Evolutionary conservation across 2,797 vertebrate species (phyloP).

Genomic region (Clarias laeviceps): DNA sequence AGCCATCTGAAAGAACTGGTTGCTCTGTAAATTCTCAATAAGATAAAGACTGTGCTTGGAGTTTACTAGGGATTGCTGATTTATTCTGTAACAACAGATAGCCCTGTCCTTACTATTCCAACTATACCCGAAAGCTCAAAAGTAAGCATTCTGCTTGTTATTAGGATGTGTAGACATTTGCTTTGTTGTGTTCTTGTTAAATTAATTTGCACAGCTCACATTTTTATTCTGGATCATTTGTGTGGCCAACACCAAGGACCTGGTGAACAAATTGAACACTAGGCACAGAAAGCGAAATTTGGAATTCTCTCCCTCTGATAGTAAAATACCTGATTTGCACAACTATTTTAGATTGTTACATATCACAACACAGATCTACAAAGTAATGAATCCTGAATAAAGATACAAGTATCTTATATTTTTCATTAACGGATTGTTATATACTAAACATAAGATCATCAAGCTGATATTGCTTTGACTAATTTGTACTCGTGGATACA

Average conservation of each 20-base stretch:
- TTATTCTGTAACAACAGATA: conserved; percentile 66
- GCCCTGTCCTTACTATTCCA: conserved; percentile 58
- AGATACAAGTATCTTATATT: background rate
- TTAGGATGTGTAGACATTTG: conserved; percentile 72
- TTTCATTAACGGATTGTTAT: background rate
- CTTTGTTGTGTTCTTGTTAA: conserved; percentile 71
- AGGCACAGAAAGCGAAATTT: conserved; percentile 57
- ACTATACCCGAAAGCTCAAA: conserved; percentile 52
- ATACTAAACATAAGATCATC: no score
- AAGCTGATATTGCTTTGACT: background rate
- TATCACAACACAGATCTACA: background rate
- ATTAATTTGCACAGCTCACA: conserved; percentile 67
- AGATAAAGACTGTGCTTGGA: conserved; percentile 42
- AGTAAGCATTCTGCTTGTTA: conserved; percentile 57
- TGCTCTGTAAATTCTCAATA: conserved; percentile 33
- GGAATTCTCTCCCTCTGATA: conserved; percentile 54
- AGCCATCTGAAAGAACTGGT: conserved; percentile 39
- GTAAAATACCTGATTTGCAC: background rate
- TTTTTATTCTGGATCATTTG: conserved; percentile 66
- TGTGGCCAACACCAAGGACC: conserved; percentile 45
- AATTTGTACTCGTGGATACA: background rate
- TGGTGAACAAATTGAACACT: conserved; percentile 57
- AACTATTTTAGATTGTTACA: background rate
- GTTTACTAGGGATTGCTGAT: conserved; percentile 59
- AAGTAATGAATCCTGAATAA: background rate